Percentiles rank a stretch among this genome's conserved stretches.
phyloP scores from a whole-genome alignment of 2,888 invertebrate species.

The Lasioglossum villosulum region DNA sequence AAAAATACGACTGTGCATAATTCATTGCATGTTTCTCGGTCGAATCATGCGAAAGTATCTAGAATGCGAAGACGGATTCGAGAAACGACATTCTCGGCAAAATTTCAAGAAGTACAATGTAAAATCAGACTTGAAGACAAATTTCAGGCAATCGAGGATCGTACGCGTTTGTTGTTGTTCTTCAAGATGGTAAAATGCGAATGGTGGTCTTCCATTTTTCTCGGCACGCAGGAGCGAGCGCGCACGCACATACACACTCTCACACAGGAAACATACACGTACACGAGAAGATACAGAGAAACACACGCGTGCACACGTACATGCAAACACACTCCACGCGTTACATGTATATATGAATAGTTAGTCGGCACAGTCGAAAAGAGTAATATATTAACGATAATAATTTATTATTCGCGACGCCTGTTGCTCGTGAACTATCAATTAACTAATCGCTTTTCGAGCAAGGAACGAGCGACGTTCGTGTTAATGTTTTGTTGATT shows the following conservation, averaged over 20 bases:
- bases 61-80: neutral
- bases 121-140: neutral
- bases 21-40: neutral
- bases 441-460: slow-evolving; percentile 59
- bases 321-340: slow-evolving; percentile 26
- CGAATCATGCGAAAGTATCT: neutral
- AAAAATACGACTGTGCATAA: neutral
- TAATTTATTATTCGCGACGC: slow-evolving; percentile 70
- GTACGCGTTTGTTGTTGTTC: neutral
- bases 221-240: neutral
- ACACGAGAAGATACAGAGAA: slow-evolving; percentile 46
- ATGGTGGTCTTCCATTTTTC: neutral
- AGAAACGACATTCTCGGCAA: neutral
- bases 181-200: neutral
- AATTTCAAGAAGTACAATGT: too few relatives aligned
- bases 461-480: slow-evolving; percentile 64
- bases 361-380: slow-evolving; percentile 68
- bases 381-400: slow-evolving; percentile 64
- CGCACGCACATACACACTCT: neutral
- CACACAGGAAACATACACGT: slow-evolving; percentile 42
- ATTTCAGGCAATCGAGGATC: neutral
- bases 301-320: slow-evolving; percentile 37
- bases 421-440: slow-evolving; percentile 68
- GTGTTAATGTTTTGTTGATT: slow-evolving; percentile 81
- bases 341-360: slow-evolving; percentile 64